Evolutionary conservation across 2,113 vertebrate species (phyloP).

Genomic region (Ahaetulla prasina): DNA sequence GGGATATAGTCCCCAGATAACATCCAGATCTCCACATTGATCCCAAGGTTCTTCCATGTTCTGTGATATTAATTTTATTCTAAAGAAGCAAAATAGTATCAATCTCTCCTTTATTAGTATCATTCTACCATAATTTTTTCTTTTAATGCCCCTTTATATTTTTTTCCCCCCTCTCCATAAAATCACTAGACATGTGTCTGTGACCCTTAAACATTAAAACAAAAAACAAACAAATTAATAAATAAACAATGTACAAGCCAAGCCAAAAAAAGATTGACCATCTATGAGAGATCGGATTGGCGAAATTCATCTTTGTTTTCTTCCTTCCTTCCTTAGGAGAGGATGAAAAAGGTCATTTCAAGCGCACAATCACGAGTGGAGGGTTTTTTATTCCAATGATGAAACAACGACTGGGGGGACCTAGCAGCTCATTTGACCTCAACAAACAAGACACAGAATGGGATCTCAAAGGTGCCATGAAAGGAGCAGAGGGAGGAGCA

Average conservation of each 20-base stretch:
- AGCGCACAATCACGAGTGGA: slow-evolving; percentile 70
- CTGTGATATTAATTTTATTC: neutral
- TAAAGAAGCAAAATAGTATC: neutral
- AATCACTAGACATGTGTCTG: neutral
- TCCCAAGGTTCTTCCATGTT: neutral
- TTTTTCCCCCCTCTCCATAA: neutral
- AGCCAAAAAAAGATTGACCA: neutral
- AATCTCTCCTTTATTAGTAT: neutral
- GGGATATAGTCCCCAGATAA: neutral
- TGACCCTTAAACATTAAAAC: neutral
- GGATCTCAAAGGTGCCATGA: slow-evolving; percentile 68
- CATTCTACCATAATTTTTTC: neutral
- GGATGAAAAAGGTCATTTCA: slow-evolving; percentile 79
- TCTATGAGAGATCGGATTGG: neutral
- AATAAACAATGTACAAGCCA: neutral
- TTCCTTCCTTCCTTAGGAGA: slow-evolving; percentile 64
- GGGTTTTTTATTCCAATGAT: slow-evolving; percentile 77
- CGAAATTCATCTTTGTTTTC: slow-evolving; percentile 17
- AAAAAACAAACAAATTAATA: neutral
- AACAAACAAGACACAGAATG: slow-evolving; percentile 81
- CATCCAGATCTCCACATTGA: neutral
- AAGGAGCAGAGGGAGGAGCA: slow-evolving; percentile 69
- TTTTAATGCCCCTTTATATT: neutral
- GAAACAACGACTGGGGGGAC: slow-evolving; percentile 80
- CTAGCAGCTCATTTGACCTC: slow-evolving; percentile 82